Evolutionary conservation across 2,888 invertebrate genomes (phyloP), one percentile per base, ranked within the genome.

Genomic region (Pterostichus madidus): DNA sequence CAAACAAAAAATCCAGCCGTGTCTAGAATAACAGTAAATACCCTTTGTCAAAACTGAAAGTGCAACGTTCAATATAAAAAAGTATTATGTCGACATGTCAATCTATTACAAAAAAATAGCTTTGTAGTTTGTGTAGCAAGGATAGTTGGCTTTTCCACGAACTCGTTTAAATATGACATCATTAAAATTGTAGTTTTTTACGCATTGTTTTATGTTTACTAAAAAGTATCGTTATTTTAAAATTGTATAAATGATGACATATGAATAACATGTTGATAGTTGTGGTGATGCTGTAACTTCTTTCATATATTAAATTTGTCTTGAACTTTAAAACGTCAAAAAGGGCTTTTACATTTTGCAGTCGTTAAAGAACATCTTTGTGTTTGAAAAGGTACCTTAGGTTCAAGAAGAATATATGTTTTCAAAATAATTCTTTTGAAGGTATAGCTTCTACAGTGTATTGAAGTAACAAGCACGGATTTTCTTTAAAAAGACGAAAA

Each of bases 371-470:
- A 39, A 39, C 39, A 39, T 39, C 39, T 8, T 39, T 39, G 8
- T 39, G 39, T 39, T 3, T 35, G 13, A 64, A 64, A 64, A 64
- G n/a, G 6, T n/a, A 64, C 35, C 32, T 64, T 1, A 59, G 17
- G 24, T 31, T 59, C 31, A 35, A 49, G 49, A 49, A n/a, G 49
- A n/a, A 13, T 24, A 24, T 24, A 24, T 35, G 35, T 32, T 64
- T 64, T 32, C 32, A 35, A 64, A 64, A 64, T 64, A 64, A 64
- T 64, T 32, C 64, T 64, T 64, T 64, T 64, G 64, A 64, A 64
- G 35, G 13, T 35, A 24, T 4, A 39, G 39, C 8, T 39, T 39
- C 39, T 5, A n/a, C 24, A 59, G 59, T 31, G 24, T 31, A 31
- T 64, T 64, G 6, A 35, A 31, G 64, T 64, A 32, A 64, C 35